Conservation (phyloP, 2,888 invertebrate genomes). For the Lasioglossum zephyrum region DNA sequence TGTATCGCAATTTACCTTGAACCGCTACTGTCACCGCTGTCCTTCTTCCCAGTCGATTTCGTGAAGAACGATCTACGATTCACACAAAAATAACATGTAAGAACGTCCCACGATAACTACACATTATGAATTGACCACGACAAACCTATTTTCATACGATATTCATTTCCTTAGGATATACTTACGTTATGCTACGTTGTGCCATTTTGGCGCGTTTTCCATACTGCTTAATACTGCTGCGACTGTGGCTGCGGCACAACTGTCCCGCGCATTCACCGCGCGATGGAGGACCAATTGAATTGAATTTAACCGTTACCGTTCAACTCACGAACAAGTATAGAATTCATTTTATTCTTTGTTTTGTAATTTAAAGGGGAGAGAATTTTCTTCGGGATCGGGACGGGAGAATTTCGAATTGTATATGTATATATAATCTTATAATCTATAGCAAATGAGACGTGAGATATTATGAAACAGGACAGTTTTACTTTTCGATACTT, state of each 20-base stretch:
- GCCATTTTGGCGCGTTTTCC: conserved; percentile 73
- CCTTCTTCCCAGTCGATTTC: conserved; percentile 73
- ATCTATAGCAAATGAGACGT: background rate
- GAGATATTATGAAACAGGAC: background rate
- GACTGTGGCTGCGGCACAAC: background rate
- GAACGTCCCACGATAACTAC: background rate
- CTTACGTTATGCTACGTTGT: conserved; percentile 79
- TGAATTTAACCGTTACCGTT: conserved; percentile 4
- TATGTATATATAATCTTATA: too few species aligned
- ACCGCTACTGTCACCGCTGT: conserved; percentile 58
- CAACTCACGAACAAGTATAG: background rate
- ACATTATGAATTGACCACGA: background rate
- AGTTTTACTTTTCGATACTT: conserved; percentile 63
- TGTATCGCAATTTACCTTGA: conserved; percentile 72
- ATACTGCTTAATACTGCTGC: too few species aligned
- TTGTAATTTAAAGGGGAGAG: background rate
- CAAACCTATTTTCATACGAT: background rate
- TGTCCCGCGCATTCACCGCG: background rate
- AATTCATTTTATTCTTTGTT: background rate
- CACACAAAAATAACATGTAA: conserved; percentile 36
- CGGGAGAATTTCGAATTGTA: background rate
- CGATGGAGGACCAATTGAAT: background rate
- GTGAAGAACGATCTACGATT: conserved; percentile 84
- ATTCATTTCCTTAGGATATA: conserved; percentile 28
- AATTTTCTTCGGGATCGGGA: background rate